phyloP scores from a whole-genome alignment of 2,797 vertebrate genomes.

The Lepilemur septentrionalis region DNA sequence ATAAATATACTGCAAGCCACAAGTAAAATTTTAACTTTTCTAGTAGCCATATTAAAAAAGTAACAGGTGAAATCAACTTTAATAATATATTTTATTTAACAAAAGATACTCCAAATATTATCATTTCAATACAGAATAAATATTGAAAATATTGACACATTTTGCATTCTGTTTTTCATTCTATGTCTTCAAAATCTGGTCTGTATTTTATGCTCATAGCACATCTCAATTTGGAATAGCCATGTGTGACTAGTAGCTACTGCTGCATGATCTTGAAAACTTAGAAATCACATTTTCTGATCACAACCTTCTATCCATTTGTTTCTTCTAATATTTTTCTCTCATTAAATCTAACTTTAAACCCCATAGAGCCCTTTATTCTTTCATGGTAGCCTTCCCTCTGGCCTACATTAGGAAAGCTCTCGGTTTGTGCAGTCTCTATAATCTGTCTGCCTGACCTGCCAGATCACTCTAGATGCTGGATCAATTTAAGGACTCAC shows the following conservation, averaged over 20 bases:
- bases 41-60: not conserved
- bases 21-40: not conserved
- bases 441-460: not conserved
- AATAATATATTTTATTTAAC: not conserved
- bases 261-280: not conserved
- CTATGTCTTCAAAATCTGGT: not conserved
- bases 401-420: not conserved
- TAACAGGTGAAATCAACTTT: not conserved
- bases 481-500: not conserved
- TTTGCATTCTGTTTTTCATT: not conserved
- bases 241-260: not conserved
- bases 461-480: not conserved
- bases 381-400: not conserved
- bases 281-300: not conserved
- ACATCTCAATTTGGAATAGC: not conserved
- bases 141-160: not conserved
- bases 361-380: not conserved
- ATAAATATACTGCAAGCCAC: not conserved
- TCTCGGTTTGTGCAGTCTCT: not conserved
- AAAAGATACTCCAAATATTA: not conserved
- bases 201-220: not conserved
- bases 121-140: not conserved
- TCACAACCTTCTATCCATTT: not conserved
- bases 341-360: not conserved
- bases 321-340: constrained; percentile 18